phyloP scores from a whole-genome alignment of 2,113 vertebrate species.

The Pardalotus punctatus region DNA sequence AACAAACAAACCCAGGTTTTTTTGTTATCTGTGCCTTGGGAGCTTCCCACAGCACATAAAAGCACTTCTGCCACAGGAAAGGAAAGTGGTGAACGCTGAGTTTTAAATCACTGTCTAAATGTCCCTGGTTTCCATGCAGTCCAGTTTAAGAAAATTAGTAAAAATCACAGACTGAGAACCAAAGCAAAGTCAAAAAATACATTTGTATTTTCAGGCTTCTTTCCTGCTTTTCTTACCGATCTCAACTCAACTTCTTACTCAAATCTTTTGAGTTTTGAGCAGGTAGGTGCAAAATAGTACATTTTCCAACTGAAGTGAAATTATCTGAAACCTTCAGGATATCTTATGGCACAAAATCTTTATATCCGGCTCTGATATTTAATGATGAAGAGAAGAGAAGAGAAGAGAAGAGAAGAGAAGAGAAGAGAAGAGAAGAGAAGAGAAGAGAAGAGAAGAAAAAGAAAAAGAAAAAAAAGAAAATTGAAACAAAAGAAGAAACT shows the following conservation, averaged over 20 bases:
- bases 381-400: background rate
- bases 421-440: background rate
- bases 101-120: background rate
- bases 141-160: background rate
- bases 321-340: background rate
- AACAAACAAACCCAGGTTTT: background rate
- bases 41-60: background rate
- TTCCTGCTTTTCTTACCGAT: background rate
- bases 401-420: background rate
- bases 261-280: background rate
- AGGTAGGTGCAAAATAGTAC: background rate
- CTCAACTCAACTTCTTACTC: background rate
- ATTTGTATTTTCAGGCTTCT: background rate
- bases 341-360: background rate
- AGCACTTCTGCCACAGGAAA: background rate
- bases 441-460: background rate
- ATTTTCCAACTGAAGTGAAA: background rate
- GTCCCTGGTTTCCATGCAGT: fast-evolving
- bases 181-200: background rate
- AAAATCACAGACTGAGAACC: background rate
- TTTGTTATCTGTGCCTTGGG: background rate
- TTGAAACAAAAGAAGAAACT: background rate
- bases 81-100: background rate
- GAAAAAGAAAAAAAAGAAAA: background rate
- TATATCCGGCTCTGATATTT: background rate